These are phyloP conservation scores for Argyrosomus regius DNA, from an alignment of 2,797 vertebrate species.

Conservation along the genomic window DNA sequence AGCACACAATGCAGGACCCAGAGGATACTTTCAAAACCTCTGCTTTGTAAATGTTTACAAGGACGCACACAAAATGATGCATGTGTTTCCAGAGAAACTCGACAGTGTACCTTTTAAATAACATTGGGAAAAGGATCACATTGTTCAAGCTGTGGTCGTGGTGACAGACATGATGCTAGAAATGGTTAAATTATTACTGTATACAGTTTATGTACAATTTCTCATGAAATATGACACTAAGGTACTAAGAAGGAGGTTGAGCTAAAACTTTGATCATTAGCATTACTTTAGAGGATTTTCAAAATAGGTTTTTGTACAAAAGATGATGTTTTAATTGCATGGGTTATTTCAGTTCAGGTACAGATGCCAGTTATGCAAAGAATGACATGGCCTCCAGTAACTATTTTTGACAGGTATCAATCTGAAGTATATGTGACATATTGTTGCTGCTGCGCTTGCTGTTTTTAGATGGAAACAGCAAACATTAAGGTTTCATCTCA, in stretches of 20 bases:
- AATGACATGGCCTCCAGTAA: not conserved
- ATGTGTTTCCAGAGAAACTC: not conserved
- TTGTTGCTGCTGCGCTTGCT: not conserved
- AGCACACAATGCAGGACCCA: not conserved
- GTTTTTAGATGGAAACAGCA: constrained; percentile 1
- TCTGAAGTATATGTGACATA: not conserved
- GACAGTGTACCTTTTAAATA: not conserved
- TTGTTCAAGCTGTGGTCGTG: not conserved
- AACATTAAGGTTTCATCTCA: not conserved
- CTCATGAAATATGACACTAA: not conserved
- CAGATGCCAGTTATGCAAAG: not conserved
- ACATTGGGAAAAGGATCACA: not conserved
- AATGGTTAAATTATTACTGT: not conserved
- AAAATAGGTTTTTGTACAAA: too few relatives aligned
- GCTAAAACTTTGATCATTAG: too few relatives aligned
- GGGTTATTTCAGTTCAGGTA: not conserved
- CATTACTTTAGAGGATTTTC: too few relatives aligned
- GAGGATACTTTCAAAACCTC: not conserved
- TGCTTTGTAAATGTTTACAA: not conserved
- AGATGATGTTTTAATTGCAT: too few relatives aligned
- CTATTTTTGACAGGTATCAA: constrained; percentile 16
- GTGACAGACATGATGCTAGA: not conserved
- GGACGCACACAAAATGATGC: not conserved
- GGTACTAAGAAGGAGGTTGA: not conserved
- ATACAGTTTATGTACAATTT: not conserved